Evolutionary conservation across 2,113 vertebrate species (phyloP).

Genomic region (Climacteris rufus): DNA sequence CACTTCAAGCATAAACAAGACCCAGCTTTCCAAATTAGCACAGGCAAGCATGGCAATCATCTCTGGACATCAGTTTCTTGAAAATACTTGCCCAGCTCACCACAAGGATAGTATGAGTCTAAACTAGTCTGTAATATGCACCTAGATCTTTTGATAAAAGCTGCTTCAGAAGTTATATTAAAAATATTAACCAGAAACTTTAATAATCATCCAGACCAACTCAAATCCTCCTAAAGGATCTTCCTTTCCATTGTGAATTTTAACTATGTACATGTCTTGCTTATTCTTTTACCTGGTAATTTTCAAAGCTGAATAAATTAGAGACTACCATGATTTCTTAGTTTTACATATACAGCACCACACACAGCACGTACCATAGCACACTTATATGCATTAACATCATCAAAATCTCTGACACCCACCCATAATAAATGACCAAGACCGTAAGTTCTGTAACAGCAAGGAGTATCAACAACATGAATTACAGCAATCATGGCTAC

Average conservation of each 20-base stretch:
- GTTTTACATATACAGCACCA: background rate
- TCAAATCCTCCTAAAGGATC: constrained; percentile 8
- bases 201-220: constrained; percentile 8
- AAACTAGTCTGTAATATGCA: constrained; percentile 46
- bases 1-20: constrained; percentile 63
- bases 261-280: background rate
- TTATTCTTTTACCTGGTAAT: constrained; percentile 3
- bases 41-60: constrained; percentile 27
- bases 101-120: constrained; percentile 45
- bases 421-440: background rate
- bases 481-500: background rate
- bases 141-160: constrained; percentile 53
- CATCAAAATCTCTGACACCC: background rate
- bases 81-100: constrained; percentile 58
- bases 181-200: constrained; percentile 46
- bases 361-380: background rate
- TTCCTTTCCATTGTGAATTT: background rate
- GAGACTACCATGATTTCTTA: background rate
- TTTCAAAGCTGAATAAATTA: constrained; percentile 44
- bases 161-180: constrained; percentile 51
- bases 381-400: background rate
- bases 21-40: constrained; percentile 38
- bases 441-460: background rate
- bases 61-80: constrained; percentile 61
- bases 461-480: background rate